Base-by-base conservation (phyloP, 2,797 vertebrate species). In the Anguilla obscura region DNA sequence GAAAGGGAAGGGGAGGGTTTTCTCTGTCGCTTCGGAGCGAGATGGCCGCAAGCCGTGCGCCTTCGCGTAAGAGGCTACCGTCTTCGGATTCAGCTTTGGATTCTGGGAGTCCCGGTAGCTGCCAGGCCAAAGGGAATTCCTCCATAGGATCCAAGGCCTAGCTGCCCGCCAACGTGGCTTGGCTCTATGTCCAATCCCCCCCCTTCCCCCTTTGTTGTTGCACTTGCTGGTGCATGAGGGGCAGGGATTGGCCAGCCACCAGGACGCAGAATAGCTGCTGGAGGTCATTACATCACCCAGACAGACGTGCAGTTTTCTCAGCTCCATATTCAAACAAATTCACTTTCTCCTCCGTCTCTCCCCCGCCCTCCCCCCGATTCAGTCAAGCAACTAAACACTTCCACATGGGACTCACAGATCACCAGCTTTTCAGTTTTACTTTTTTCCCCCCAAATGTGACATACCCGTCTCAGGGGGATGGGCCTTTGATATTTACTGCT, bases 61-160 rank as follows among this genome's bases (percentile, higher is more conserved):
- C 74, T 14, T 45, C 30, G 18, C 76, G 7, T 48, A 33, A 45
- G 30, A 54, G 66, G 50, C 30, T 33, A 54, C 33, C 45, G 40
- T 27, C 33, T 8, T 40, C 71, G 24, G 18, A 8, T 52, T 52
- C 50, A 52, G 12, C 24, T 30, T 88, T 54, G 63, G 82, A 56
- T 50, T 58, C 12, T 18, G 16, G 83, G 83, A 54, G 83, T 27
- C 14, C 10, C n/a, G 4, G 83, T 33, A 4, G 50, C n/a, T 16
- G 27, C 36, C 6, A 36, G 58, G 91, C 92, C 93, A 30, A 90
- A 94, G 94, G 95, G 94, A 95, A 94, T 94, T 94, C 94, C 95
- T 94, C 91, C 91, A 90, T 88, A 63, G 88, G 90, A 87, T 90
- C 33, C 87, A 86, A 91, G 91, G 90, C 92, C 89, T 40, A 16